A percentile compares a stretch with the other conserved stretches of the same genome.
phyloP scores from a whole-genome alignment of 2,797 vertebrate species.

The Leuciscus waleckii region DNA sequence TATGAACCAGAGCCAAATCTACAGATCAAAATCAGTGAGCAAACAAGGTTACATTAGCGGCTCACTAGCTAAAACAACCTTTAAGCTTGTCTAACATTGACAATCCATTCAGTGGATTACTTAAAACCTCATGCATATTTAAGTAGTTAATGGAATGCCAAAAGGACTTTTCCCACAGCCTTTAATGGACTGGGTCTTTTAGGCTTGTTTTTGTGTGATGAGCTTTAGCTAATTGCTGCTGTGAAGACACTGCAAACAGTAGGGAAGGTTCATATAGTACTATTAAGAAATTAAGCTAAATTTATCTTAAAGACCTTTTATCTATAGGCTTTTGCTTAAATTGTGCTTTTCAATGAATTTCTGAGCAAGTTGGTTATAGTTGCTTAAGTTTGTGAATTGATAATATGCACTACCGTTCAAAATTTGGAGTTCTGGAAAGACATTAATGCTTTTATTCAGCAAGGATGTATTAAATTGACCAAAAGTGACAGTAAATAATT shows the following conservation, averaged over 20 bases:
- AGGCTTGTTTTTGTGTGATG: background rate
- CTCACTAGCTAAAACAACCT: background rate
- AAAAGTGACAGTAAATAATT: background rate
- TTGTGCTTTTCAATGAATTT: background rate
- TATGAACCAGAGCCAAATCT: background rate
- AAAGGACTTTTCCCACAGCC: background rate
- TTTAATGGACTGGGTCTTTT: constrained; percentile 5
- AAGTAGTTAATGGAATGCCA: background rate
- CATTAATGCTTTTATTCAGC: background rate
- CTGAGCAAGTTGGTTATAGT: background rate
- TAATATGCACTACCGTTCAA: background rate
- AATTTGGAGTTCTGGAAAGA: background rate
- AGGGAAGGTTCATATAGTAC: background rate
- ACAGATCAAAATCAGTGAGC: background rate
- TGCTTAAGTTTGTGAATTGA: background rate
- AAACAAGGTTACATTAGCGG: background rate
- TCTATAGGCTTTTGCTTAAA: background rate
- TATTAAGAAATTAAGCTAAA: background rate
- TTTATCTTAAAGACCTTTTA: background rate
- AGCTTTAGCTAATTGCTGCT: background rate
- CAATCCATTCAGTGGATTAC: background rate
- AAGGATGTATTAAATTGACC: background rate
- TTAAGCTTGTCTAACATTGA: background rate
- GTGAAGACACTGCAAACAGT: background rate
- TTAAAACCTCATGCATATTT: constrained; percentile 21